These are phyloP conservation scores for Thalassaphorura encarpata DNA, from an alignment of 1,140 invertebrate species.

Conservation along the genomic window DNA sequence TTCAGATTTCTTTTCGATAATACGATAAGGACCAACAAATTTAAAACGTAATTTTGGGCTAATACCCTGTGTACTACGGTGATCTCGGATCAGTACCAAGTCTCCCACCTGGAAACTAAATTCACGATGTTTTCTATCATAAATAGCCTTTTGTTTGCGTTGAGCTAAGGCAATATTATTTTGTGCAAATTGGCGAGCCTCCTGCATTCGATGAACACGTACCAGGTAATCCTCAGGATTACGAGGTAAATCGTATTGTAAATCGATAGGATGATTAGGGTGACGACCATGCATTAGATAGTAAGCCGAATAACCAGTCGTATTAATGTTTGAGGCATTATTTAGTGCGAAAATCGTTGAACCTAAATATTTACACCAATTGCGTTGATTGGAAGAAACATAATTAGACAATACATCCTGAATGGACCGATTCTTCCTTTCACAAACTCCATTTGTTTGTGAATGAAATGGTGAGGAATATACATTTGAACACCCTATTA, in stretches of 20 bases:
- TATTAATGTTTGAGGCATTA: not conserved
- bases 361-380: not conserved
- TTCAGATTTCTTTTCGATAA: not conserved
- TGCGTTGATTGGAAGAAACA: not conserved
- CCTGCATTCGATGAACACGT: not conserved
- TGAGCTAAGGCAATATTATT: not conserved
- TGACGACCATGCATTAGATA: not conserved
- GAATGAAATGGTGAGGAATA: conserved; percentile 19
- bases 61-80: not conserved
- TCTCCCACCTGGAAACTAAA: not conserved
- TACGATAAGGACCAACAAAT: not conserved
- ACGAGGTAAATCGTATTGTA: not conserved
- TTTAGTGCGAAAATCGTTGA: not conserved
- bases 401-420: conserved; percentile 13
- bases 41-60: not conserved
- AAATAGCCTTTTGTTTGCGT: not conserved
- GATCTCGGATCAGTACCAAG: not conserved
- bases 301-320: not conserved
- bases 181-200: not conserved
- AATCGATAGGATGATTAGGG: not conserved
- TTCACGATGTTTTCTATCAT: not conserved
- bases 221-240: not conserved
- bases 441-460: conserved; percentile 30
- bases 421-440: conserved; percentile 29
- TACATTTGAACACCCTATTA: conserved; percentile 9